Percentiles rank a stretch among this genome's conserved stretches.
Evolutionary conservation across 2,113 vertebrate species (phyloP).

Genomic region (Poeciliopsis retropinna): DNA sequence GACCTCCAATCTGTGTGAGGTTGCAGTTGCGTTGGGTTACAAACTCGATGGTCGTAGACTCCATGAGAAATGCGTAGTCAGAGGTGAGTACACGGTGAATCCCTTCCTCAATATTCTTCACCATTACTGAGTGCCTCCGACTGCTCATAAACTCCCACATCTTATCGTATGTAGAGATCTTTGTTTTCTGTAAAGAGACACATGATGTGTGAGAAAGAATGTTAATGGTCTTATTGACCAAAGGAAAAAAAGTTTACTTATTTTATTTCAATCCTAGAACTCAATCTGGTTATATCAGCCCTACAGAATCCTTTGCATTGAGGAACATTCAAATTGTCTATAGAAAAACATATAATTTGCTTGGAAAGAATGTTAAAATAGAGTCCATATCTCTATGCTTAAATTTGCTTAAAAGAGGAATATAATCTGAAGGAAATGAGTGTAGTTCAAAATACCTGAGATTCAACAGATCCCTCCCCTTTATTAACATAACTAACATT

Average conservation of each 20-base stretch:
- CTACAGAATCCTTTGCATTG: constrained; percentile 33
- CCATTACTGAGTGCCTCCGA: constrained; percentile 94
- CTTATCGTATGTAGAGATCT: constrained; percentile 98
- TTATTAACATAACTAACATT: too few species aligned
- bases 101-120: constrained; percentile 96
- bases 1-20: constrained; percentile 96
- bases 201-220: not conserved
- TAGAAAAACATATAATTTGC: constrained; percentile 34
- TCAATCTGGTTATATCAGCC: not conserved
- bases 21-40: constrained; percentile 97
- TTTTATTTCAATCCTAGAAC: not conserved
- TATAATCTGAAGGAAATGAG: constrained; percentile 1
- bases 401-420: not conserved
- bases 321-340: constrained; percentile 52
- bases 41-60: constrained; percentile 97
- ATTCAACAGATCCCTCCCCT: too few species aligned
- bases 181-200: constrained; percentile 90
- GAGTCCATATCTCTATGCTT: constrained; percentile 3
- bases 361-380: constrained; percentile 16
- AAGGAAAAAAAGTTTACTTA: not conserved
- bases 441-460: not conserved
- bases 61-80: constrained; percentile 98
- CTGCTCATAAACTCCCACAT: constrained; percentile 99
- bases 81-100: constrained; percentile 96
- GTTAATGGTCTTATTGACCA: constrained; percentile 1